phyloP scores from a whole-genome alignment of 1,140 invertebrate genomes.

The Pollicipes pollicipes region DNA sequence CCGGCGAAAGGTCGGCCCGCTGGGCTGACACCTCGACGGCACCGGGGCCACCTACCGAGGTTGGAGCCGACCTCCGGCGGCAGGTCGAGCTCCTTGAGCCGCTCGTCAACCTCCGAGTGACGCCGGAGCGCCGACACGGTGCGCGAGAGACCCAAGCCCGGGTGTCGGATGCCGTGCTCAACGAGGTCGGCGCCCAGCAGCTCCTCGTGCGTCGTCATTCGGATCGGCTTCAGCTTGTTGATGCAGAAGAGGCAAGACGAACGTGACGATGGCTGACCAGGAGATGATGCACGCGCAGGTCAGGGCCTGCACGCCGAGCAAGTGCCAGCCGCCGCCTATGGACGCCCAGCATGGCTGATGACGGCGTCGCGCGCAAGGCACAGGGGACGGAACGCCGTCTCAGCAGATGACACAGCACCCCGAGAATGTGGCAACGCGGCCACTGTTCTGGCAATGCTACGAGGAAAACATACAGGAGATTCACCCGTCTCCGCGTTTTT shows the following conservation, averaged over 20 bases:
- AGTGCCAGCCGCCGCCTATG: constrained; percentile 61
- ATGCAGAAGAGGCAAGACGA: constrained; percentile 45
- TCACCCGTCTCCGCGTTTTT: too few relatives aligned
- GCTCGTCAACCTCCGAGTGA: not conserved
- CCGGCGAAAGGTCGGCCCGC: too few relatives aligned
- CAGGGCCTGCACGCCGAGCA: constrained; percentile 62
- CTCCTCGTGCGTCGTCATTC: constrained; percentile 66
- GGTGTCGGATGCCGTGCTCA: constrained; percentile 55
- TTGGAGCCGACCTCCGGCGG: constrained; percentile 1
- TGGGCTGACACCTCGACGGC: too few relatives aligned
- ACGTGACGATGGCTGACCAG: constrained; percentile 54
- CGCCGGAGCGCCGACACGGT: constrained; percentile 37
- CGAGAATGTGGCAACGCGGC: too few relatives aligned
- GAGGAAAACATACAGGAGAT: too few relatives aligned
- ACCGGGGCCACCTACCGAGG: not conserved
- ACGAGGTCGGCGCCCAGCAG: constrained; percentile 68
- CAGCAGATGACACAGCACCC: too few relatives aligned
- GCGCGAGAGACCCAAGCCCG: constrained; percentile 39
- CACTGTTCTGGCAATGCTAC: too few relatives aligned
- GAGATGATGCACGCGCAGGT: constrained; percentile 43
- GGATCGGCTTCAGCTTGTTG: constrained; percentile 55
- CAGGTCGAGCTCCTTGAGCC: not conserved
- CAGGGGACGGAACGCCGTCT: too few relatives aligned
- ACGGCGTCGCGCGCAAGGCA: too few relatives aligned
- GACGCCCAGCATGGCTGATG: constrained; percentile 17